Conservation (phyloP, 2,888 invertebrate species). For the Agriopis leucophaearia region DNA sequence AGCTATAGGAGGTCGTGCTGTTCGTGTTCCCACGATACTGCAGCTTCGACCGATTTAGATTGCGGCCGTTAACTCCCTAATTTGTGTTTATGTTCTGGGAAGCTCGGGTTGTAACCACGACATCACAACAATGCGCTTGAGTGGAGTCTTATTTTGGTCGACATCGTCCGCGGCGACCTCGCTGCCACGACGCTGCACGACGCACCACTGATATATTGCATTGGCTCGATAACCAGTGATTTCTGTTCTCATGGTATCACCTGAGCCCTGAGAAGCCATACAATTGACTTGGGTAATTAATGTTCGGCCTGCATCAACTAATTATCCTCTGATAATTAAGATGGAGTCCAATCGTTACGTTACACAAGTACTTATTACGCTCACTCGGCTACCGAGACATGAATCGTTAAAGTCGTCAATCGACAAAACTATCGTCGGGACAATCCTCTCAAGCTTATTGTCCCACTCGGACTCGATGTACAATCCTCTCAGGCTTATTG, state of each 20-base stretch:
- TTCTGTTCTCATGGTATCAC: background rate
- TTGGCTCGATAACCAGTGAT: background rate
- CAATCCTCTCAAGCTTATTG: conserved; percentile 25
- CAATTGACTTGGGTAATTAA: no score
- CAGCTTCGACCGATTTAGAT: conserved; percentile 33
- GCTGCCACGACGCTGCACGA: background rate
- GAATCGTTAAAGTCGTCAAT: background rate
- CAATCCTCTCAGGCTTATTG: conserved; percentile 30
- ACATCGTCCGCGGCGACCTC: conserved; percentile 11
- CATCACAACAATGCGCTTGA: conserved; percentile 23
- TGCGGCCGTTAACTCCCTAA: conserved; percentile 28
- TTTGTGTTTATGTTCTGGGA: conserved; percentile 30
- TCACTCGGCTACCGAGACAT: background rate
- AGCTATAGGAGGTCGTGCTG: background rate
- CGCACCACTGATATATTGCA: background rate
- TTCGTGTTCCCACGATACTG: conserved; percentile 16
- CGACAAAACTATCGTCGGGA: conserved; percentile 8
- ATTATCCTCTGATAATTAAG: no score
- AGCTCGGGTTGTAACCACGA: conserved; percentile 14
- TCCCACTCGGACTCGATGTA: conserved; percentile 34
- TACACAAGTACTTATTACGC: background rate
- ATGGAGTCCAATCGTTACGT: background rate
- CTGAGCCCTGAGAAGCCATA: background rate
- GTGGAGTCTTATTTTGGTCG: conserved; percentile 29
- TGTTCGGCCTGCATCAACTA: no score